Evolutionary conservation across 37 sponge, comb jelly and placozoan genomes (phyloP).

Genomic region (Chondrosia reniformis): DNA sequence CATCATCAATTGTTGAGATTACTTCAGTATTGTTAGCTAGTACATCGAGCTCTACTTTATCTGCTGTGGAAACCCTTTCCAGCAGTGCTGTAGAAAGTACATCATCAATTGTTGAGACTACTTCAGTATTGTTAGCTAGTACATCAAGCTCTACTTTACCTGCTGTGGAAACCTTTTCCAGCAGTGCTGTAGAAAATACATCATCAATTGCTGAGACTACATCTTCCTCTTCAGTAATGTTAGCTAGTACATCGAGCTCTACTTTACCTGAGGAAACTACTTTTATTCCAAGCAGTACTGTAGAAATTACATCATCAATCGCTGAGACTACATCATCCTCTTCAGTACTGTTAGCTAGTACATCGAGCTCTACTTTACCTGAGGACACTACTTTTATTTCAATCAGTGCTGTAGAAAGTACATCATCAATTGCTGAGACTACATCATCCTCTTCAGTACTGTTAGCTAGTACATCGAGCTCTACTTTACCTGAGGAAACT

Average conservation of each 20-base stretch:
- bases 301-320: not conserved
- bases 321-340: not conserved
- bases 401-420: not conserved
- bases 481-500: not conserved
- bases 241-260: not conserved
- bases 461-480: not conserved
- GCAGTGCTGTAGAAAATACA: not conserved
- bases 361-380: no score
- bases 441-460: not conserved
- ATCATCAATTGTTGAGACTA: not conserved
- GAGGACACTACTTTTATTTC: no score
- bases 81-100: not conserved
- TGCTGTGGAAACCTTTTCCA: not conserved
- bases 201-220: not conserved
- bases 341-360: no score
- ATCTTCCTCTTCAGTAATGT: no score
- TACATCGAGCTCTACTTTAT: no score
- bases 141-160: no score
- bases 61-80: not conserved
- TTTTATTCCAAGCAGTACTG: constrained; percentile 5
- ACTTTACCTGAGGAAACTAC: not conserved
- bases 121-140: not conserved
- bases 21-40: no score
- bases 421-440: not conserved
- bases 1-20: no score